These are phyloP conservation scores for Eubasilissa regina DNA, from an alignment of 1,140 invertebrate species.

Conservation along the genomic window DNA sequence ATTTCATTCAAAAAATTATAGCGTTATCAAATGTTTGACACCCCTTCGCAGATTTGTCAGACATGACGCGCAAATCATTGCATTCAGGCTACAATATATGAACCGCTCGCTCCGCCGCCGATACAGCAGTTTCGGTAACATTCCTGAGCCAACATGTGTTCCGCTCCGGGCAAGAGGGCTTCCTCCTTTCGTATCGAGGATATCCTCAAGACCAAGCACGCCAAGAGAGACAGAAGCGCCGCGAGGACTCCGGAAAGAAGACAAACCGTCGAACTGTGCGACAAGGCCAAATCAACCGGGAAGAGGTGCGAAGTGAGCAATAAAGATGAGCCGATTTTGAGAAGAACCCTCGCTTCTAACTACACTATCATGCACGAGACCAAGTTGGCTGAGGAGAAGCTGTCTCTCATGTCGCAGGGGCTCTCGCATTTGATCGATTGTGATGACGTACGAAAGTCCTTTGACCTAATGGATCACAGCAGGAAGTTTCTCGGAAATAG, in stretches of 20 bases:
- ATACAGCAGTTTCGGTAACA: slow-evolving; percentile 30
- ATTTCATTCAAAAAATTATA: too few species aligned
- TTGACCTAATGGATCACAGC: slow-evolving; percentile 2
- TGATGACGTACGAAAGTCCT: slow-evolving; percentile 20
- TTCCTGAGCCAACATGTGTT: slow-evolving; percentile 44
- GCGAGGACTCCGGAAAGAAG: slow-evolving; percentile 19
- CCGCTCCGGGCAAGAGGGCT: slow-evolving; percentile 42
- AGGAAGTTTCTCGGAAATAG: slow-evolving; percentile 14
- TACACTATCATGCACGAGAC: slow-evolving; percentile 1
- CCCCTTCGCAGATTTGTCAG: background rate
- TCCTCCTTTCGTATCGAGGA: slow-evolving; percentile 58
- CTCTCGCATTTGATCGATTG: slow-evolving; percentile 4
- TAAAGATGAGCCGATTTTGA: slow-evolving; percentile 30
- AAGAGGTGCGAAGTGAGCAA: slow-evolving; percentile 34
- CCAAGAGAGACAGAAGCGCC: slow-evolving; percentile 35
- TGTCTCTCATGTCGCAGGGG: background rate
- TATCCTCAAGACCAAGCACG: slow-evolving; percentile 45
- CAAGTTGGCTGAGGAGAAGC: background rate
- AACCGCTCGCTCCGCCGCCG: background rate
- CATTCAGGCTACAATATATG: slow-evolving; percentile 17
- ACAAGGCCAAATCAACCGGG: slow-evolving; percentile 39
- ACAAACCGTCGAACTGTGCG: slow-evolving; percentile 32
- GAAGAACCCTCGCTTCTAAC: slow-evolving; percentile 10
- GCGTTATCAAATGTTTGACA: background rate
- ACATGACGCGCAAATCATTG: slow-evolving; percentile 8